Percentiles rank a stretch among this genome's conserved stretches.
These are phyloP conservation scores for Myotis planiceps DNA, from an alignment of 2,797 vertebrate genomes.

Conservation along the genomic window DNA sequence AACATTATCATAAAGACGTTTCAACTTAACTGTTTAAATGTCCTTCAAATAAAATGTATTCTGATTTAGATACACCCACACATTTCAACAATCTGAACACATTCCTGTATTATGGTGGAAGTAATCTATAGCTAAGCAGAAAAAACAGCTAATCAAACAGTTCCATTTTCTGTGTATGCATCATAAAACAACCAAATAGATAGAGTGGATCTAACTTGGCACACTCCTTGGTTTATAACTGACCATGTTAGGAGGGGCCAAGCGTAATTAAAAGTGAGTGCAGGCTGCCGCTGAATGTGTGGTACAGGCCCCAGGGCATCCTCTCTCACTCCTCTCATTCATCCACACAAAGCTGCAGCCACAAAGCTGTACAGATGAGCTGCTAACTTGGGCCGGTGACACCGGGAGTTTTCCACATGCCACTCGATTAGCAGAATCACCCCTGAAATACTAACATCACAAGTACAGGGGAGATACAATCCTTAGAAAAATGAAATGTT, in stretches of 20 bases:
- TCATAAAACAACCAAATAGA: constrained; percentile 2
- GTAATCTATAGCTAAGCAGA: not conserved
- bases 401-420: not conserved
- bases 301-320: not conserved
- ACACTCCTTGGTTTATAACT: not conserved
- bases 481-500: not conserved
- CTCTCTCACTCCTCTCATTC: not conserved
- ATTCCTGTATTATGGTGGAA: not conserved
- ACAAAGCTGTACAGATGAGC: not conserved
- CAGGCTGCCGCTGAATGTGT: not conserved
- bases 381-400: not conserved
- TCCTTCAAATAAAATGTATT: constrained; percentile 26
- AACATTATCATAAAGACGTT: constrained; percentile 52
- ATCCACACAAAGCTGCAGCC: not conserved
- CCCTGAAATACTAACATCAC: not conserved
- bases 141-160: constrained; percentile 45
- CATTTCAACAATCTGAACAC: not conserved
- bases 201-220: not conserved
- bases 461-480: not conserved
- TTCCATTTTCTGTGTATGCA: not conserved
- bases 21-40: constrained; percentile 10
- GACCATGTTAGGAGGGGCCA: not conserved
- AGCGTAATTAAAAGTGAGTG: not conserved
- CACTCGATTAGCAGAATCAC: not conserved
- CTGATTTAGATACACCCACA: not conserved